phyloP scores from a whole-genome alignment of 2,797 vertebrate genomes.

The Garrulus glandarius region DNA sequence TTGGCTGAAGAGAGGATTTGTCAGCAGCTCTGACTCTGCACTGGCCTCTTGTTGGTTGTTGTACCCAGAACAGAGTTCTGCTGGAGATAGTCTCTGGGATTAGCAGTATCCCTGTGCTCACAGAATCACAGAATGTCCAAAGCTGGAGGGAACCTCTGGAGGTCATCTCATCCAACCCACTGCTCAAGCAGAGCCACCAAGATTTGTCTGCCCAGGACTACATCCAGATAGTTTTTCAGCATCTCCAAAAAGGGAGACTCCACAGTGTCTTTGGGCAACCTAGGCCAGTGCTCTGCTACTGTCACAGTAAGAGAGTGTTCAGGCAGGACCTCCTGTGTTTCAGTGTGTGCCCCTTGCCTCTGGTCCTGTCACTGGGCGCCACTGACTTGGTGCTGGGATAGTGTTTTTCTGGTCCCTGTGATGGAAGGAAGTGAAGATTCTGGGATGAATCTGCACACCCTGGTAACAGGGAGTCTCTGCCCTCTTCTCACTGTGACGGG shows the following conservation, averaged over 20 bases:
- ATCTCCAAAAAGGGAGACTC: neutral
- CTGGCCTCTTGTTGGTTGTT: neutral
- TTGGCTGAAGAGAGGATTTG: neutral
- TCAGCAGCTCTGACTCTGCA: neutral
- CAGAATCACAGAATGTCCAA: neutral
- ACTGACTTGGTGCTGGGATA: neutral
- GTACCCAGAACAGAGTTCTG: neutral
- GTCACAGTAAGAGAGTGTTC: neutral
- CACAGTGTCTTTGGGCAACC: neutral
- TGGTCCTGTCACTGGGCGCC: neutral
- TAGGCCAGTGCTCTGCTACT: neutral
- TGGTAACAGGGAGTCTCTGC: neutral
- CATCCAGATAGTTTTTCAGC: neutral
- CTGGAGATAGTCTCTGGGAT: neutral
- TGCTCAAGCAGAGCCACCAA: neutral
- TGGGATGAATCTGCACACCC: neutral
- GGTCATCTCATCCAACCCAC: neutral
- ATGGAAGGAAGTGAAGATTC: neutral
- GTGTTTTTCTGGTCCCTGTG: neutral
- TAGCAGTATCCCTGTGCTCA: neutral
- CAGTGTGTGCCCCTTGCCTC: neutral
- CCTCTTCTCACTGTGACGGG: neutral
- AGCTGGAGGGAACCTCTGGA: neutral
- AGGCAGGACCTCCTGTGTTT: neutral
- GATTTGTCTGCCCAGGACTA: neutral